Evolutionary conservation across 2,113 vertebrate species (phyloP), one percentile per base, ranked within the genome.

Genomic region (Rana temporaria): DNA sequence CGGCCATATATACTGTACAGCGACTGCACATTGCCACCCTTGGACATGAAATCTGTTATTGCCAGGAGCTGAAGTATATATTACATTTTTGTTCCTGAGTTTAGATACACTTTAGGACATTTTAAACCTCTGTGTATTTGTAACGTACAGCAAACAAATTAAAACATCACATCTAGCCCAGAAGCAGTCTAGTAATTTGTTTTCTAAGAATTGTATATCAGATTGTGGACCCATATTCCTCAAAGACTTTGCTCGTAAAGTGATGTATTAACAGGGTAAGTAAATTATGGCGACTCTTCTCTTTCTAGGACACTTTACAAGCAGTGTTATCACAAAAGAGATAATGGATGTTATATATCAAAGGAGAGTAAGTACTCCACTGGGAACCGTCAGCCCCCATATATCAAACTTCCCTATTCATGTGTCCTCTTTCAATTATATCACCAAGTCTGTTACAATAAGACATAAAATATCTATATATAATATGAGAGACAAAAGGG

Each of bases 341-440:
- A 75, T 75, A 75, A 75, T 75, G 56, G 19, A 57, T 60, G 72
- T 75, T 75, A 75, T 75, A 62, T 18, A 75, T 75, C 72, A 75
- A 75, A 57, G 16, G n/a, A n/a, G 56, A 62, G 72, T 52, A 19
- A 62, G 56, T 38, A 22, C 72, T 62, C 56, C 42, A 57, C 12
- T 1, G 19, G 16, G 72, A 30, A 42, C 60, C 42, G 72, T 38
- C 72, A 75, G 72, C 56, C 15, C 72, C 38, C 32, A 75, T 75
- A 75, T n/a, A 62, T 62, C 72, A 75, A 15, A 20, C 19, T 14
- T 2, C 16, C 32, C 72, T 42, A 5, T 22, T n/a, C 32, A 62
- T 75, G 55, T 34, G 4, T 62, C 42, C 59, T 62, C 56, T 75
- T 42, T 75, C 72, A 57, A 38, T 62, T 75, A 75, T 38, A 75